Conservation (phyloP, 1,140 invertebrate genomes). For the Drosophila repletoides region DNA sequence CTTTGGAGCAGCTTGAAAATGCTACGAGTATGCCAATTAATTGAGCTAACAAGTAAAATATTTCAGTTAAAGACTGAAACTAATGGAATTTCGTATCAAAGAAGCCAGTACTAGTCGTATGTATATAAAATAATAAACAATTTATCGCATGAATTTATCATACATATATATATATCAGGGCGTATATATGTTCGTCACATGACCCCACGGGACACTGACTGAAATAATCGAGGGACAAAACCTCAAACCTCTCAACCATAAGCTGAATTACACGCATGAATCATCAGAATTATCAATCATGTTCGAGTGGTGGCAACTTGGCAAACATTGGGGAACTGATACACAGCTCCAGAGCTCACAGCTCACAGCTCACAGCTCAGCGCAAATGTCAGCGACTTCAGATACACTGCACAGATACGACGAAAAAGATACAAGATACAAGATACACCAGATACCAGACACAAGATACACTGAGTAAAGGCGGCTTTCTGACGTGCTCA, state of each 20-base stretch:
- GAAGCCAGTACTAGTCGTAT: too few species aligned
- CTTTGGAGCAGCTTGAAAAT: background rate
- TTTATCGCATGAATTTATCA: slow-evolving; percentile 32
- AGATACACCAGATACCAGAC: too few species aligned
- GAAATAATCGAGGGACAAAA: background rate
- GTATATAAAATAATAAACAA: slow-evolving; percentile 17
- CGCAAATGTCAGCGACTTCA: slow-evolving; percentile 16
- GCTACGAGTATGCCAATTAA: slow-evolving; percentile 20
- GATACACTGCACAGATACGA: slow-evolving; percentile 26
- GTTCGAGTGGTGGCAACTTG: slow-evolving; percentile 52
- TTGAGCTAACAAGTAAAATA: slow-evolving; percentile 12
- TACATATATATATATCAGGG: slow-evolving; percentile 54
- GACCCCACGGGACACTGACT: slow-evolving; percentile 14
- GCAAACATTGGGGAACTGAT: slow-evolving; percentile 50
- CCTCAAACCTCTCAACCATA: slow-evolving; percentile 6
- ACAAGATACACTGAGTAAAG: slow-evolving; percentile 4
- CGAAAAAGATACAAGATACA: slow-evolving; percentile 9
- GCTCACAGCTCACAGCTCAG: background rate
- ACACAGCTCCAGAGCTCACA: background rate
- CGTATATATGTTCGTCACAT: slow-evolving; percentile 24
- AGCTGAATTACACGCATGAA: slow-evolving; percentile 73
- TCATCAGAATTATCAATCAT: slow-evolving; percentile 79
- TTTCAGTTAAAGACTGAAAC: background rate
- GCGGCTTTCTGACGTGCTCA: slow-evolving; percentile 27
- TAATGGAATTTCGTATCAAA: slow-evolving; percentile 2